Conservation (phyloP, 2,888 invertebrate species). For the Elegia similella region DNA sequence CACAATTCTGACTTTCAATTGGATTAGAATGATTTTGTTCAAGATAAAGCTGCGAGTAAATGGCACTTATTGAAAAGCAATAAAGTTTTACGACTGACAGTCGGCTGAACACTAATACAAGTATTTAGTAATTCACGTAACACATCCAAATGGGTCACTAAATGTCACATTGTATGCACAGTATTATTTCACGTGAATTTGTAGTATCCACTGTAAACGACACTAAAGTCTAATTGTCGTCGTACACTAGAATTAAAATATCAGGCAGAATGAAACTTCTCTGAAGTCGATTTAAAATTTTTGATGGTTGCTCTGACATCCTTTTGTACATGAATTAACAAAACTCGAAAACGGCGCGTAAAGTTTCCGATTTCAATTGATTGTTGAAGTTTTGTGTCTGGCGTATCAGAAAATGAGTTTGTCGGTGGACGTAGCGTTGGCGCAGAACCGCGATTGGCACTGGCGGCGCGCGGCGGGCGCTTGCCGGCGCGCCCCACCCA, state of each 20-base stretch:
- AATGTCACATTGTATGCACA: slow-evolving; percentile 58
- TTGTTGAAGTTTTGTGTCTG: slow-evolving; percentile 27
- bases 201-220: slow-evolving; percentile 15
- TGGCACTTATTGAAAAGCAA: slow-evolving; percentile 52
- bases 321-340: slow-evolving; percentile 38
- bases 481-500: slow-evolving; percentile 68
- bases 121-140: slow-evolving; percentile 39
- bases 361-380: slow-evolving; percentile 25
- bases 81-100: slow-evolving; percentile 30
- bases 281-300: slow-evolving; percentile 66
- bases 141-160: slow-evolving; percentile 42
- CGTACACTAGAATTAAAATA: slow-evolving; percentile 74
- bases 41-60: slow-evolving; percentile 60
- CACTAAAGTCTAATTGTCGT: slow-evolving; percentile 57
- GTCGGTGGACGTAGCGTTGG: slow-evolving; percentile 42
- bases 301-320: slow-evolving; percentile 71
- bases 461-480: slow-evolving; percentile 46
- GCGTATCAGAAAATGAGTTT: slow-evolving; percentile 39
- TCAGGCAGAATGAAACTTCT: slow-evolving; percentile 64
- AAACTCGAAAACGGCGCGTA: slow-evolving; percentile 11
- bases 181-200: not conserved
- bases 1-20: slow-evolving; percentile 52
- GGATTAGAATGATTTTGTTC: slow-evolving; percentile 60
- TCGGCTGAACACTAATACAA: slow-evolving; percentile 37
- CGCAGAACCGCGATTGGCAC: slow-evolving; percentile 58